A percentile compares a stretch with the other conserved stretches of the same genome.
These are phyloP conservation scores for Oryctolagus cuniculus DNA, from an alignment of 2,113 vertebrate species.

Conservation along the genomic window mOryCun1.1 NC_091450.1:38035501-38036000, in stretches of 20 bases:
- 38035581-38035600: not conserved
- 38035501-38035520: not conserved
- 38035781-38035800: not conserved
- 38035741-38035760: not conserved
- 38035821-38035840: not conserved
- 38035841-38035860: not conserved
- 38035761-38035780: not conserved
- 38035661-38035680: not conserved
- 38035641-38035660: not conserved
- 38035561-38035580: not conserved
- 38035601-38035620: accelerated
- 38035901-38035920: not conserved
- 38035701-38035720: accelerated
- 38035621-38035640: not conserved
- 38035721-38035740: too few relatives aligned
- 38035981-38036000: too few relatives aligned
- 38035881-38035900: not conserved
- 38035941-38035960: too few relatives aligned
- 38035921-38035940: not conserved
- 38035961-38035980: not conserved
- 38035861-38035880: not conserved
- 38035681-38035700: too few relatives aligned
- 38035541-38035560: not conserved
- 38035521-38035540: not conserved
- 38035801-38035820: not conserved